Evolutionary conservation across 2,888 invertebrate species (phyloP).

Genomic region (Lapara coniferarum): DNA sequence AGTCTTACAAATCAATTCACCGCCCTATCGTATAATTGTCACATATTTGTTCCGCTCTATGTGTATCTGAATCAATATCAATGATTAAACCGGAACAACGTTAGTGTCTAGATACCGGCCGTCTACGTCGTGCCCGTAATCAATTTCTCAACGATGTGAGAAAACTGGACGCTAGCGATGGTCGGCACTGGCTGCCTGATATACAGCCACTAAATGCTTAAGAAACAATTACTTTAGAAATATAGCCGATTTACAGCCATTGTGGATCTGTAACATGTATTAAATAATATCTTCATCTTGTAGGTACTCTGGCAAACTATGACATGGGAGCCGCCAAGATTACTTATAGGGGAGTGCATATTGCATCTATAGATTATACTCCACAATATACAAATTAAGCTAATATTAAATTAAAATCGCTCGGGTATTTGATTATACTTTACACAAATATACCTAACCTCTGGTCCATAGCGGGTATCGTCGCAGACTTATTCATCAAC

Average conservation of each 20-base stretch:
- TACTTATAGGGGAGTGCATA: too few species aligned
- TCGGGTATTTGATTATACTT: too few species aligned
- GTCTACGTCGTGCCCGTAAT: slow-evolving; percentile 44
- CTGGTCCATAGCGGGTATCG: too few species aligned
- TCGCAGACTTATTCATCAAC: too few species aligned
- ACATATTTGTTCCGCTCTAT: slow-evolving; percentile 26
- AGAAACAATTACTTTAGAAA: slow-evolving; percentile 61
- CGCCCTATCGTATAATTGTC: slow-evolving; percentile 28
- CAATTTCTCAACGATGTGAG: slow-evolving; percentile 66
- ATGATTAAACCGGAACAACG: slow-evolving; percentile 15
- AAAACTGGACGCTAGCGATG: slow-evolving; percentile 59
- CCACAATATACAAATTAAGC: too few species aligned
- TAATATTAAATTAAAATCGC: too few species aligned
- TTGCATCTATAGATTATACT: too few species aligned
- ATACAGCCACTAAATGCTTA: slow-evolving; percentile 59
- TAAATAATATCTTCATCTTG: slow-evolving; percentile 23
- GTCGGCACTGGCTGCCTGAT: slow-evolving; percentile 55
- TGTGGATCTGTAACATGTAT: not conserved
- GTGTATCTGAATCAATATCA: slow-evolving; percentile 11
- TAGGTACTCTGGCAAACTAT: not conserved
- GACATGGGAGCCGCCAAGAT: too few species aligned
- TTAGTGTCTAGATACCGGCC: slow-evolving; percentile 18
- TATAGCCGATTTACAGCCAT: slow-evolving; percentile 41
- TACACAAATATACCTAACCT: too few species aligned
- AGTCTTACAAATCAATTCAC: slow-evolving; percentile 45